Base-by-base conservation (phyloP, 2,888 invertebrate genomes). In the Charanyca ferruginea region DNA sequence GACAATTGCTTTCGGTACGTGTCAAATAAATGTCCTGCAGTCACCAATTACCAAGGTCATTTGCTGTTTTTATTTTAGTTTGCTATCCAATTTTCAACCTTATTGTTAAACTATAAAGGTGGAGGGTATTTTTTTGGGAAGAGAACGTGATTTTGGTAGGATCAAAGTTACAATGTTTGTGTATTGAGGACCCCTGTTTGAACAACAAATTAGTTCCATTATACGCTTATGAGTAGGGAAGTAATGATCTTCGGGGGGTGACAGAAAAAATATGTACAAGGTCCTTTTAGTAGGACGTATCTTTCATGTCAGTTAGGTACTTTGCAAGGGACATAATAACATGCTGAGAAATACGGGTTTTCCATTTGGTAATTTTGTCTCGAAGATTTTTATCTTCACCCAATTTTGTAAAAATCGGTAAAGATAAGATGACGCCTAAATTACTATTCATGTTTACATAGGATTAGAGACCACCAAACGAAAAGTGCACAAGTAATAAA, bases 161-260 rank as follows among this genome's bases (percentile, higher is more conserved):
- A 83, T 84, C 82, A 80, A 83, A 84, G 87, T 85, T 74, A 79
- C 83, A 85, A 88, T 93, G 91, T 94, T 94, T 94, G 92, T 90
- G 88, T 90, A 87, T 86, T 86, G 87, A 91, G 85, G 87, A 87
- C 85, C 93, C 93, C 87, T 95, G 93, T 95, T 95, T 95, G 94
- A 94, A 93, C 93, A 94, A 93, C 94, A 94, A 94, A 95, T 95
- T 95, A 94, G 93, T 93, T 93, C 87, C 91, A 94, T 95, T 95
- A 94, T 92, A 93, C 93, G 93, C 90, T 91, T 92, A 91, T 93
- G 91, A 92, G 89, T 84, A 85, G 89, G 90, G 90, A 91, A 89
- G 89, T 90, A 87, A 86, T 87, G 82, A 88, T 83, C 80, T 85
- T 86, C 73, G 78, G 89, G 87, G 87, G 80, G 78, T 81, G 83